phyloP scores from a whole-genome alignment of 2,797 vertebrate species.

The Emydoidea blandingii region DNA sequence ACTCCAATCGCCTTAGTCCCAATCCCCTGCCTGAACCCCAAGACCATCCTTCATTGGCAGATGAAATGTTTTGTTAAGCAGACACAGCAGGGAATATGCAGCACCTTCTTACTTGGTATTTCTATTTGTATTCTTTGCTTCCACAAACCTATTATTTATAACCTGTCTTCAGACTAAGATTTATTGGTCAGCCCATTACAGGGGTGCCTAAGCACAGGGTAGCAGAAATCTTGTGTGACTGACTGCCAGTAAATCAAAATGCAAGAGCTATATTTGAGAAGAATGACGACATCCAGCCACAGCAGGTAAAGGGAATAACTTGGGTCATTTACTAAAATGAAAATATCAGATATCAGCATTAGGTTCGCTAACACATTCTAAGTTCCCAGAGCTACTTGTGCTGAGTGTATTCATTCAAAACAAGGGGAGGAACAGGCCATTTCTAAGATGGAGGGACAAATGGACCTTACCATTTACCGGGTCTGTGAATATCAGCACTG shows the following conservation, averaged over 20 bases:
- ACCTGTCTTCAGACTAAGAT: background rate
- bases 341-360: background rate
- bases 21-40: background rate
- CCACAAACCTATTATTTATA: background rate
- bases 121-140: background rate
- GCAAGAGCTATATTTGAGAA: background rate
- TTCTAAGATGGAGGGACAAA: background rate
- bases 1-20: background rate
- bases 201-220: background rate
- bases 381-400: background rate
- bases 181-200: background rate
- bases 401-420: background rate
- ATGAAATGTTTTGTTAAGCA: background rate
- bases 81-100: rapidly evolving
- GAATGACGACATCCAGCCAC: background rate
- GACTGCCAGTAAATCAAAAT: background rate
- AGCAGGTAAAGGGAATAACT: background rate
- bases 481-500: background rate
- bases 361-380: background rate
- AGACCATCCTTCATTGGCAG: background rate
- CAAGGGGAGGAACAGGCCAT: background rate
- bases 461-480: background rate
- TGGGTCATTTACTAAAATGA: background rate
- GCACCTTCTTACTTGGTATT: background rate
- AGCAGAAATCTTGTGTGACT: background rate